Evolutionary conservation across 2,888 invertebrate species (phyloP).

Genomic region (Sminthurinus aureus): DNA sequence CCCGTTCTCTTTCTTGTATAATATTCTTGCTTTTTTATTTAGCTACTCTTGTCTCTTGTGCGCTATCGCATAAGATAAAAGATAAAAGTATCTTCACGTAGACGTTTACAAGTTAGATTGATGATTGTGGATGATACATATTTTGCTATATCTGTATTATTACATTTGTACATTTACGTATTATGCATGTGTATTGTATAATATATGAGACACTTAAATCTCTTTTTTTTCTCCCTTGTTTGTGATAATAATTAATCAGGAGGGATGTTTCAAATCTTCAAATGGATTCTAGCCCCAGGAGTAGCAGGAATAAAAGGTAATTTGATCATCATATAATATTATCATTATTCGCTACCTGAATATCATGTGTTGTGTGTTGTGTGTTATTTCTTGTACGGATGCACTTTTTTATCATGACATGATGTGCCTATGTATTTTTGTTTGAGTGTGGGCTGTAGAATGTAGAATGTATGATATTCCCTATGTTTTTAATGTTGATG

Average conservation of each 20-base stretch:
- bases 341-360: neutral
- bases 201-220: neutral
- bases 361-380: neutral
- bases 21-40: too few species aligned
- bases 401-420: too few species aligned
- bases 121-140: too few species aligned
- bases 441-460: too few species aligned
- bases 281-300: neutral
- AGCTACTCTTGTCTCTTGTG: too few species aligned
- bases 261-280: neutral
- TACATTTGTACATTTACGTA: too few species aligned
- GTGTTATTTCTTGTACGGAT: neutral
- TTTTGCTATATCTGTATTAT: too few species aligned
- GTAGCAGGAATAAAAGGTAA: neutral
- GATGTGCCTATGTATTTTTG: too few species aligned
- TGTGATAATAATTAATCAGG: constrained; percentile 30
- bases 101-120: too few species aligned
- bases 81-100: too few species aligned
- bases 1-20: neutral
- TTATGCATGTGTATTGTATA: too few species aligned
- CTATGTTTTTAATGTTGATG: neutral
- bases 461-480: neutral
- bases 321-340: neutral
- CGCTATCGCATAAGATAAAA: too few species aligned
- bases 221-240: constrained; percentile 10